Evolutionary conservation across 2,888 invertebrate genomes (phyloP).

Genomic region (Bursaphelenchus okinawaensis): DNA sequence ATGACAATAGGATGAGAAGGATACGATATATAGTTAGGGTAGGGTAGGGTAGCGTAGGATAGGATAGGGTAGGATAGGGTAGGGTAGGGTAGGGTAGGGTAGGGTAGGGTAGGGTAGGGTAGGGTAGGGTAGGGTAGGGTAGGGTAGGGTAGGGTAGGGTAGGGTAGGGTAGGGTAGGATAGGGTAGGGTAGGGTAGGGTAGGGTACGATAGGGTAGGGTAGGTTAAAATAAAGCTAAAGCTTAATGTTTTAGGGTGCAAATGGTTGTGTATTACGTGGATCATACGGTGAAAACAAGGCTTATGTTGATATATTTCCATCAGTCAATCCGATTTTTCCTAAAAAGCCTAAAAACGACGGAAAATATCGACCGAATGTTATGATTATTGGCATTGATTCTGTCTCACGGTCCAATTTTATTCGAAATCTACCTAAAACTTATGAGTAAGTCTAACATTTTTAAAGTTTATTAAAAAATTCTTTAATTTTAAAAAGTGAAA

Average conservation of each 20-base stretch:
- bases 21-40: not conserved
- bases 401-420: slow-evolving; percentile 56
- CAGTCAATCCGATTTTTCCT: slow-evolving; percentile 14
- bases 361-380: slow-evolving; percentile 40
- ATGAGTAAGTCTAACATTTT: slow-evolving; percentile 48
- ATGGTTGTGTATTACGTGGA: slow-evolving; percentile 14
- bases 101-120: no score
- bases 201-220: no score
- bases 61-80: no score
- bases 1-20: not conserved
- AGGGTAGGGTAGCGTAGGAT: no score
- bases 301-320: slow-evolving; percentile 19
- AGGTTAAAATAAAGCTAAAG: no score
- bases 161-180: no score
- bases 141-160: no score
- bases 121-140: no score
- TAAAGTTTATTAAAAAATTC: not conserved
- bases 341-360: not conserved
- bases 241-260: slow-evolving; percentile 8
- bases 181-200: no score
- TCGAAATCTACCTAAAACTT: slow-evolving; percentile 59
- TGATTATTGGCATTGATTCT: slow-evolving; percentile 58
- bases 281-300: slow-evolving; percentile 14
- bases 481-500: no score
- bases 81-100: no score